phyloP scores from a whole-genome alignment of 2,888 invertebrate genomes.

The Tineola bisselliella region DNA sequence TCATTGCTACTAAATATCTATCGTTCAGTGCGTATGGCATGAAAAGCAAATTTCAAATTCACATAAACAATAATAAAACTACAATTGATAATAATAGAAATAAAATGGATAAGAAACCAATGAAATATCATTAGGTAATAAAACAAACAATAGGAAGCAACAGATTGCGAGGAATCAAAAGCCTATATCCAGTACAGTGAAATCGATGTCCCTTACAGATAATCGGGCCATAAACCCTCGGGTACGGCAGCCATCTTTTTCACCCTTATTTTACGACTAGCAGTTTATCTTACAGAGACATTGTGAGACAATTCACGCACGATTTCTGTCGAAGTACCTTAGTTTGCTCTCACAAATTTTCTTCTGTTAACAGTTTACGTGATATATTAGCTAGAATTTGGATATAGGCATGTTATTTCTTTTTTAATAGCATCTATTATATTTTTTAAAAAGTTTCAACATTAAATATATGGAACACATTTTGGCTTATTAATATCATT shows the following conservation, averaged over 20 bases:
- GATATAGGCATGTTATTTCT: no score
- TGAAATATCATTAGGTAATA: background rate
- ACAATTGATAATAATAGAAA: no score
- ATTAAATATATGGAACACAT: no score
- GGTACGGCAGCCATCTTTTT: conserved; percentile 21
- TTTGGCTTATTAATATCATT: no score
- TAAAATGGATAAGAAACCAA: background rate
- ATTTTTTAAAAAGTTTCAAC: no score
- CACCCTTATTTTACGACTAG: conserved; percentile 25
- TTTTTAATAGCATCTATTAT: no score
- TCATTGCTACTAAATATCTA: no score
- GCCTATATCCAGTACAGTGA: background rate
- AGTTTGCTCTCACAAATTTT: conserved; percentile 3
- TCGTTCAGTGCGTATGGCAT: no score
- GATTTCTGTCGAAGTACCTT: conserved; percentile 9
- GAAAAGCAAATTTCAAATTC: no score
- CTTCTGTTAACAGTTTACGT: background rate
- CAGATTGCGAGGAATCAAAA: conserved; percentile 19
- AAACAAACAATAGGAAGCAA: conserved; percentile 17
- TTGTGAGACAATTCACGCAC: conserved; percentile 16
- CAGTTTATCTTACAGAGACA: conserved; percentile 29
- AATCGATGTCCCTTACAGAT: conserved; percentile 18
- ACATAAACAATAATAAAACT: no score
- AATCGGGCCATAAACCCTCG: conserved; percentile 32
- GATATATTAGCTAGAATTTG: background rate